Percentiles rank a stretch among this genome's conserved stretches.
Evolutionary conservation across 2,888 invertebrate genomes (phyloP).

Genomic region (Baccha elongata): DNA sequence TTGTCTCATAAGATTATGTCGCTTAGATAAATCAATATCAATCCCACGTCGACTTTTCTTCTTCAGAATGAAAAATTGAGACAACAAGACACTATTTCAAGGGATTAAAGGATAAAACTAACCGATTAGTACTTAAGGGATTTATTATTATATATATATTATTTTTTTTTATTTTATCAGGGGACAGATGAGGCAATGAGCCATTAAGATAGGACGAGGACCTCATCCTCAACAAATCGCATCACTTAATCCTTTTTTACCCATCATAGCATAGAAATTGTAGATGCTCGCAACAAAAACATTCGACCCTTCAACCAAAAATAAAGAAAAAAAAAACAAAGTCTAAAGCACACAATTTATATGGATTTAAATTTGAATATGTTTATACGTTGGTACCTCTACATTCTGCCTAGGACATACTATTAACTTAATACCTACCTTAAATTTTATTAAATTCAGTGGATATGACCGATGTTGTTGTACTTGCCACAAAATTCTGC

Average conservation of each 20-base stretch:
- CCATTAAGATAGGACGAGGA: constrained; percentile 55
- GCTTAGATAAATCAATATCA: constrained; percentile 4
- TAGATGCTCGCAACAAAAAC: constrained; percentile 27
- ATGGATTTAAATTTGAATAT: constrained; percentile 63
- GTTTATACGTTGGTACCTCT: constrained; percentile 32
- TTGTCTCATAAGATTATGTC: neutral
- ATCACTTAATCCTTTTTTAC: constrained; percentile 33
- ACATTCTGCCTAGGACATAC: constrained; percentile 8
- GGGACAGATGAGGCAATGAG: constrained; percentile 46
- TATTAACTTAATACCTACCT: constrained; percentile 16
- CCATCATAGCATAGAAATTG: neutral
- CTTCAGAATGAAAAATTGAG: neutral
- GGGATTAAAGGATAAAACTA: constrained; percentile 43
- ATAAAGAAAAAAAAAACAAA: neutral
- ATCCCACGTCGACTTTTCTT: neutral
- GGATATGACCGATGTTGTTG: constrained; percentile 6
- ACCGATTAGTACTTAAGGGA: constrained; percentile 44
- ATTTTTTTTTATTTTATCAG: constrained; percentile 18
- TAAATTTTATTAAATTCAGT: neutral
- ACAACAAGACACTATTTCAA: constrained; percentile 35
- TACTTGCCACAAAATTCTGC: constrained; percentile 29
- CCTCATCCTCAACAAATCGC: constrained; percentile 56
- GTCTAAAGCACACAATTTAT: constrained; percentile 54
- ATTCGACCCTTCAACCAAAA: constrained; percentile 33
- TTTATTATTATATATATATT: constrained; percentile 11